Evolutionary conservation across 2,888 invertebrate genomes (phyloP).

Genomic region (Tipula vernalis): DNA sequence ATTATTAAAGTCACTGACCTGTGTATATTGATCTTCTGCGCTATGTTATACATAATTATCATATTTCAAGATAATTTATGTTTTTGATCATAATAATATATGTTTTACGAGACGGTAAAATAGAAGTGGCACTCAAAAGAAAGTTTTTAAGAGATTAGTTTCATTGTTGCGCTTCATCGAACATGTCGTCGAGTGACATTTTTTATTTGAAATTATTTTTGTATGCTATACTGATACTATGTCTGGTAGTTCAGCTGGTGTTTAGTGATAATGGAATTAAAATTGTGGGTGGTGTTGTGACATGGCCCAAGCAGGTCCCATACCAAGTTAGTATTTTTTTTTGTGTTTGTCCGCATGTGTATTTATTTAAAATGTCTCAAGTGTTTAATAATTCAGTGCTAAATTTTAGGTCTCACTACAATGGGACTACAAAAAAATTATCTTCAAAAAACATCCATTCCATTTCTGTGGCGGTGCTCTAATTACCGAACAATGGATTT

Average conservation of each 20-base stretch:
- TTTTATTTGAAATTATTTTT: neutral
- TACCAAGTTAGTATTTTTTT: neutral
- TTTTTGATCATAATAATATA: neutral
- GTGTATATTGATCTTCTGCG: neutral
- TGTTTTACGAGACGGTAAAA: too few species aligned
- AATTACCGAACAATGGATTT: neutral
- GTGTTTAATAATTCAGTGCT: neutral
- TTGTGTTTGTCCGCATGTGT: too few species aligned
- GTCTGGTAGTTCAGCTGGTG: neutral
- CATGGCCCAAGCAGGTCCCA: neutral
- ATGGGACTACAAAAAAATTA: neutral
- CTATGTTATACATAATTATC: neutral
- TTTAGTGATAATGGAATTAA: neutral
- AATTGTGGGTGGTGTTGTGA: neutral
- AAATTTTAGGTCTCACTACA: neutral
- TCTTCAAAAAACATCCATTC: neutral
- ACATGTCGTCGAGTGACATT: neutral
- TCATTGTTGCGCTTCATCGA: neutral
- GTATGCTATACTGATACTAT: neutral
- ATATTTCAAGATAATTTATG: neutral
- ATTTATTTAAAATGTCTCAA: neutral
- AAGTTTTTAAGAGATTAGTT: neutral
- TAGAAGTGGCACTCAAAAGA: too few species aligned
- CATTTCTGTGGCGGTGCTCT: conserved; percentile 7
- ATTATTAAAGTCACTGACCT: neutral